Base-by-base conservation (phyloP, 2,888 invertebrate genomes). In the Dione juno region DNA sequence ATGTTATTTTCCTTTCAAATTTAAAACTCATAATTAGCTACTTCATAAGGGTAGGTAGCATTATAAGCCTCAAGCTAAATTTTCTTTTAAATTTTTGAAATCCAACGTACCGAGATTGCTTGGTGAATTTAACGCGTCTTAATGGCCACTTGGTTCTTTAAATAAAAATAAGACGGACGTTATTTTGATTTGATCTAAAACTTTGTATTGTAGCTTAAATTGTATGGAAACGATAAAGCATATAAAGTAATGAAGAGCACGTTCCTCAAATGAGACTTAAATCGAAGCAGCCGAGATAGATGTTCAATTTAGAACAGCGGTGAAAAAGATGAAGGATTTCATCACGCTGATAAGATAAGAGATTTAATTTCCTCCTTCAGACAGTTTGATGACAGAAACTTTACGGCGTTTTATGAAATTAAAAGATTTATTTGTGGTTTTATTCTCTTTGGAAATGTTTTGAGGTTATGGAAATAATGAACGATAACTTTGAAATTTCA, bases 281-380 rank as follows among this genome's bases (percentile, higher is more conserved):
- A 77, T 73, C 71, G 65, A 73, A 77, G 75, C 71, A 70, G 72
- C 69, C 70, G 69, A 69, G 71, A 73, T 69, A 67, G 70, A 68
- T 67, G 75, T 75, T 78, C 78, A 78, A 77, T 79, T 78, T 76
- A 77, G 79, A 77, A 76, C 75, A 74, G 76, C 75, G 78, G 77
- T 78, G 79, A 82, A 85, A 88, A 85, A 82, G 81, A 83, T 74
- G 83, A 84, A 79, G 76, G 83, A 83, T 84, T 84, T 85, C 84
- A 88, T 84, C 84, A 81, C 74, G 28, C 75, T 80, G 88, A 87
- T 87, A 88, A 87, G 85, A 85, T 80, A 85, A 80, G 78, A 74
- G 76, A 79, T 87, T 88, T 89, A 90, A 89, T 90, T 89, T 90
- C 89, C 89, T 88, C 79, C 83, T 80, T 78, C 74, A 82, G 81